Conservation (phyloP, 2,888 invertebrate species). For the Bembecia ichneumoniformis region DNA sequence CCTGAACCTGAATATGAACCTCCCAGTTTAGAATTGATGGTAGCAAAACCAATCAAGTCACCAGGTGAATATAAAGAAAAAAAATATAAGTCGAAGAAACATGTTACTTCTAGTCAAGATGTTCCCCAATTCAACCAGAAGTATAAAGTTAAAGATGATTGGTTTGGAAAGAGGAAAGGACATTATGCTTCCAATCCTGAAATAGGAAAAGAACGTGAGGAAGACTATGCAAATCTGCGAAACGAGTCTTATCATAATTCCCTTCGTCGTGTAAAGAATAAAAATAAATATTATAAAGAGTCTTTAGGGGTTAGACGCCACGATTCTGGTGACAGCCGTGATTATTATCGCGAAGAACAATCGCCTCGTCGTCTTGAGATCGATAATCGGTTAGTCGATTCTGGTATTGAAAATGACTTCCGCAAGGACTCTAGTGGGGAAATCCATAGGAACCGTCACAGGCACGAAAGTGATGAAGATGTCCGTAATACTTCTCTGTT, state of each 20-base stretch:
- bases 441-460: slow-evolving; percentile 40
- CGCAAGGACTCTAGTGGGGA: slow-evolving; percentile 79
- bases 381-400: slow-evolving; percentile 79
- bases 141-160: slow-evolving; percentile 57
- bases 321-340: slow-evolving; percentile 65
- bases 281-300: slow-evolving; percentile 45
- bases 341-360: slow-evolving; percentile 53
- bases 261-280: slow-evolving; percentile 72
- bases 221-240: slow-evolving; percentile 61
- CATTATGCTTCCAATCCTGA: slow-evolving; percentile 76
- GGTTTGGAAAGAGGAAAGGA: slow-evolving; percentile 60
- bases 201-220: slow-evolving; percentile 67
- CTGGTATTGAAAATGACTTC: slow-evolving; percentile 86
- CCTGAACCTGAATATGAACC: slow-evolving; percentile 75
- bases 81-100: slow-evolving; percentile 60
- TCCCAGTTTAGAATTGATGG: slow-evolving; percentile 75
- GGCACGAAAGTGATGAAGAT: slow-evolving; percentile 79
- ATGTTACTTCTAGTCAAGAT: slow-evolving; percentile 65
- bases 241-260: slow-evolving; percentile 73
- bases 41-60: slow-evolving; percentile 70
- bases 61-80: slow-evolving; percentile 73
- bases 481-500: slow-evolving; percentile 77
- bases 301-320: slow-evolving; percentile 52
- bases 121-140: slow-evolving; percentile 53
- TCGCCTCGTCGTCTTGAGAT: slow-evolving; percentile 61